phyloP scores from a whole-genome alignment of 1,140 invertebrate species.

The Zaprionus camerounensis region DNA sequence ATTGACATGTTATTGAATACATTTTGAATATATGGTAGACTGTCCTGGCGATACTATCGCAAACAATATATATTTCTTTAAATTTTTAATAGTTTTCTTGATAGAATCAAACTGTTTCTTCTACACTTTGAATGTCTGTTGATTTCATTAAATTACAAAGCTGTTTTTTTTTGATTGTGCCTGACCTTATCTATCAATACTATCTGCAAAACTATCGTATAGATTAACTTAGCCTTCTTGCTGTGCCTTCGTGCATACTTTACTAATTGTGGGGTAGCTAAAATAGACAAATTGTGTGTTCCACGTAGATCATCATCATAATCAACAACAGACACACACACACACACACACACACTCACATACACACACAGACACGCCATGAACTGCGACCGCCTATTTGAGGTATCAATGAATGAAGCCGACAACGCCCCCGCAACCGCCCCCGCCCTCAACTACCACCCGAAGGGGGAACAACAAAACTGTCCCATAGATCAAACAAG shows the following conservation, averaged over 20 bases:
- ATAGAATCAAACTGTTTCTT: too few relatives aligned
- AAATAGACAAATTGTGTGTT: constrained; percentile 38
- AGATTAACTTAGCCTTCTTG: not conserved
- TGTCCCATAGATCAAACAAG: constrained; percentile 9
- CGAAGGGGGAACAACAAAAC: not conserved
- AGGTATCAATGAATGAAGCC: constrained; percentile 59
- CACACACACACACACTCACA: not conserved
- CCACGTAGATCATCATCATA: not conserved
- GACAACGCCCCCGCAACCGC: too few relatives aligned
- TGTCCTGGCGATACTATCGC: too few relatives aligned
- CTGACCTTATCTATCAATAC: not conserved
- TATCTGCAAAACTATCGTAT: constrained; percentile 4
- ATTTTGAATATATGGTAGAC: too few relatives aligned
- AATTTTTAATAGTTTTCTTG: too few relatives aligned
- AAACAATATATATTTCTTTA: too few relatives aligned
- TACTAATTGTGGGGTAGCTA: constrained; percentile 6
- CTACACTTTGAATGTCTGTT: too few relatives aligned
- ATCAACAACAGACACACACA: constrained; percentile 10
- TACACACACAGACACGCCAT: not conserved
- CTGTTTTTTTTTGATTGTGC: too few relatives aligned
- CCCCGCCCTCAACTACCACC: not conserved
- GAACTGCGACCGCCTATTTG: constrained; percentile 61
- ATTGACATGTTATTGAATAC: too few relatives aligned
- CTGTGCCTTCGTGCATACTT: not conserved
- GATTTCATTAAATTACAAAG: too few relatives aligned